Base-by-base conservation (phyloP, 2,888 invertebrate genomes). In the Xiphydria camelus region DNA sequence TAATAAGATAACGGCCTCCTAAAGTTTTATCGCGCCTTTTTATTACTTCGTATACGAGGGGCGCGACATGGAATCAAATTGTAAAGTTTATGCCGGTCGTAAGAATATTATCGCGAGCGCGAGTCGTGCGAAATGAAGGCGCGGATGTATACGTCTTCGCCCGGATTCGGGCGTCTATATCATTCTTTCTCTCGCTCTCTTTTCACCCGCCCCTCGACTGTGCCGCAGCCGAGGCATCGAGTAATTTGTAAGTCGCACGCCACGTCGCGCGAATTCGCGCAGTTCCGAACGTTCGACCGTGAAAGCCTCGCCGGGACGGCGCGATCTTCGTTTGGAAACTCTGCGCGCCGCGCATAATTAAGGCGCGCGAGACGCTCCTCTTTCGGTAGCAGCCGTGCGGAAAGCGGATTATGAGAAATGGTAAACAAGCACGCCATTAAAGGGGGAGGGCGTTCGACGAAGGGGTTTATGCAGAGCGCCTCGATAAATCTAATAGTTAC, bases 51-150 rank as follows among this genome's bases (percentile, higher is more conserved):
- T 14, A 20, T 42, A 26, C 29, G 20, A 37, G 25, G 26, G 19
- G 37, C 42, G 42, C 36, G 42, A 42, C 42, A 37, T 22, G 42
- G 26, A 42, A 42, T 42, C 42, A 42, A 42, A 42, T 26, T 42
- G 42, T 42, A 42, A 42, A 42, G 15, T 37, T 42, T 42, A 42
- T 42, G 20, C 21, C 25, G 9, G 12, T 20, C 42, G 17, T 42
- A 42, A 42, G 42, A 42, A 42, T 37, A 42, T 42, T 42, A 42
- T 42, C 42, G 36, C 42, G 29, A 4, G 40, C 21, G 17, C n/a
- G n/a, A n/a, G n/a, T n/a, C 12, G 10, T 29, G 40, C 10, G 26
- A 40, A 40, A 40, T 40, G 40, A 40, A 22, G 22, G 32, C 32
- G 32, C 32, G 29, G 21, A 32, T 40, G 31, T 40, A 32, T 21